Base-by-base conservation (phyloP, 1,140 invertebrate species). In the Rhyzopertha dominica region DNA sequence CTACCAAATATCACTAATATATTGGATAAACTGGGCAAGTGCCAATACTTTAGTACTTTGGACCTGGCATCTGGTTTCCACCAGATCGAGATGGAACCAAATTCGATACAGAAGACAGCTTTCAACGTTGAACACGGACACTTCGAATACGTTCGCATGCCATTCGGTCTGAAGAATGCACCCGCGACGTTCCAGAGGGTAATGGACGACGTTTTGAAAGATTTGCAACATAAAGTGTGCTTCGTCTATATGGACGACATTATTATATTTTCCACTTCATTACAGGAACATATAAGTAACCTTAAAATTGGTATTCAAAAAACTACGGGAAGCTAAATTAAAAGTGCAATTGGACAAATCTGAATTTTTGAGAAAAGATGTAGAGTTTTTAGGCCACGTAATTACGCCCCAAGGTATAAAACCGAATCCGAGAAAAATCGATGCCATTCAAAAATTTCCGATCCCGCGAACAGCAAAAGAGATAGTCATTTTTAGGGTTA, bases 21-120 rank as follows among this genome's bases (percentile, higher is more conserved):
- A 8, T 43, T 78, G 12, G 54, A 67, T 39, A 34, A 43, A n/a
- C 40, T 78, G 30, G 55, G 53, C 2, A 53, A 56, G 8, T 43
- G 50, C 4, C 50, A 54, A 25, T 68, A 58, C 31, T 74, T 75
- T 44, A 54, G 59, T 1, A 59, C 61, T 0, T 35, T 76, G 3
- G 71, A 77, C 55, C 32, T 72, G 5, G 47, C 45, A 0, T 62
- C 51, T 25, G 75, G 74, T 2, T 77, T 70, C 53, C 70, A 64
- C 54, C 73, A 78, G 53, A 57, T 77, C n/a, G 38, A 53, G 10
- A 45, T 77, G 5, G 39, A 62, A n/a, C 18, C 47, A 35, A 40
- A 59, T 9, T 59, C 65, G 43, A 53, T n/a, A n/a, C n/a, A n/a
- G n/a, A 40, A 40, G 24, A 40, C 31, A 4, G 35, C 35, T 8